phyloP scores from a whole-genome alignment of 1,140 invertebrate genomes.

The Eumaeus atala region DNA sequence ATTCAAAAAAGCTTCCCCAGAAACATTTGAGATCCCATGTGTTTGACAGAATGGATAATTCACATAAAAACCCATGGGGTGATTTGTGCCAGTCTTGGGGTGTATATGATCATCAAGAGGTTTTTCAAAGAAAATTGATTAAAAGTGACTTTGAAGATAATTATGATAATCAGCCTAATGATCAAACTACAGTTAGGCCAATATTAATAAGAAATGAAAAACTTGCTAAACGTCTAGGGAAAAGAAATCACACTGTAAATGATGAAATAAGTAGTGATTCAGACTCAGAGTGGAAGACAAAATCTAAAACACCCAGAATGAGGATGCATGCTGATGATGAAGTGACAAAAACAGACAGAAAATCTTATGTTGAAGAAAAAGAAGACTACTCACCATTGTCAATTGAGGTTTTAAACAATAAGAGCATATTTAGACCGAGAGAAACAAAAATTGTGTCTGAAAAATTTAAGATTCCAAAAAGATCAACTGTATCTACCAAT shows the following conservation, averaged over 20 bases:
- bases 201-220: conserved; percentile 52
- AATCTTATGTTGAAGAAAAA: conserved; percentile 21
- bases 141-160: conserved; percentile 25
- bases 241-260: conserved; percentile 44
- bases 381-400: conserved; percentile 54
- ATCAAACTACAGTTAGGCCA: conserved; percentile 26
- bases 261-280: conserved; percentile 59
- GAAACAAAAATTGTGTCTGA: conserved; percentile 47
- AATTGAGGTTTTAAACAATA: conserved; percentile 55
- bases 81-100: conserved; percentile 81
- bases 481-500: conserved; percentile 23
- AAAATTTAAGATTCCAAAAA: conserved; percentile 45
- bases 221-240: conserved; percentile 61
- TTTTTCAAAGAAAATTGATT: conserved; percentile 59
- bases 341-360: conserved; percentile 77
- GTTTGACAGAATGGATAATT: conserved; percentile 45
- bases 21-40: conserved; percentile 74
- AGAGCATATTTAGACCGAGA: conserved; percentile 37
- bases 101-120: conserved; percentile 76
- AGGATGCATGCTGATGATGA: conserved; percentile 92
- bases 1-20: conserved; percentile 72
- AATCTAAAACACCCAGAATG: conserved; percentile 82
- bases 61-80: conserved; percentile 83
- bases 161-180: conserved; percentile 34
- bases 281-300: conserved; percentile 74